Base-by-base conservation (phyloP, 1,140 invertebrate species). In the Papilio polytes region DNA sequence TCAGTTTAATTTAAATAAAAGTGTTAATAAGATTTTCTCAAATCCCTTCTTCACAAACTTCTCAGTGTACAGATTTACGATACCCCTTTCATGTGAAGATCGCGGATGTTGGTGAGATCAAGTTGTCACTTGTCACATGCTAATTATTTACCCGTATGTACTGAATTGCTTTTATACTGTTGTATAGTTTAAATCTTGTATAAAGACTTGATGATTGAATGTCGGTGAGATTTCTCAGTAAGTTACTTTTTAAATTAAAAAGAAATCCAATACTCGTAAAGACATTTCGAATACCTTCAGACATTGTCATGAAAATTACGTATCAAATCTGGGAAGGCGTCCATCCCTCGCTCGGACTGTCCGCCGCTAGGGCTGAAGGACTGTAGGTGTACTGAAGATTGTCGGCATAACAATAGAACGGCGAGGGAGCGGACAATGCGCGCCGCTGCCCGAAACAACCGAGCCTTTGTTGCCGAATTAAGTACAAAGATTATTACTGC, bases 401-500 rank as follows among this genome's bases (percentile, higher is more conserved):
- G 91, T 91, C 90, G 86, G 91, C 86, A 92, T 89, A 92, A 93
- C 92, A 93, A 93, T 90, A 76, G 90, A 74, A 73, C 74, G 72
- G 72, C 59, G 84, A 74, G 87, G 86, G 85, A 82, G 80, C 85
- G 86, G 87, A 92, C 90, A 93, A 93, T 89, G 85, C 85, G 83
- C 66, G 82, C 86, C 87, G 84, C 84, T 88, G 90, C 89, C 80
- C 89, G 89, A 91, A 91, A 92, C 90, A 91, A 89, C 85, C 90
- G 81, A 85, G 80, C 85, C 88, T 92, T 91, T 92, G 90, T 92
- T 88, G 82, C 82, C 82, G 81, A 87, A 87, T 86, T 86, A 82
- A 72, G 3, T 41, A 26, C 89, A 88, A 80, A 92, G 90, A 92
- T 80, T 89, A 88, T 83, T 4, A n/a, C n/a, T 15, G 36, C n/a